phyloP scores from a whole-genome alignment of 2,113 vertebrate genomes.

The Ahaetulla prasina region DNA sequence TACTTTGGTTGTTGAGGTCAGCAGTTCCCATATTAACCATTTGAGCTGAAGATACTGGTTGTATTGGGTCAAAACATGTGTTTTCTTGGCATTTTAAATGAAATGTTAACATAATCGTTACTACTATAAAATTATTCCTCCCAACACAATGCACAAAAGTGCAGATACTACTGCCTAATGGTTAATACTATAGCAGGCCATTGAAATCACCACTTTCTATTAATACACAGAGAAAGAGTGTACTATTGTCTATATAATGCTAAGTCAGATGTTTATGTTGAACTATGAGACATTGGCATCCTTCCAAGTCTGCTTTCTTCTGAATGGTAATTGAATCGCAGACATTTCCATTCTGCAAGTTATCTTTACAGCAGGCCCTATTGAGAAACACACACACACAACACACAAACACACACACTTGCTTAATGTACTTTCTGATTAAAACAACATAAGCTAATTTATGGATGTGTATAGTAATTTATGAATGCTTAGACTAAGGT shows the following conservation, averaged over 20 bases:
- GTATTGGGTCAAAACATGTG: neutral
- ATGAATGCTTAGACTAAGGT: neutral
- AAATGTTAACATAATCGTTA: neutral
- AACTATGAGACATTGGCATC: neutral
- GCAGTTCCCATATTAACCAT: neutral
- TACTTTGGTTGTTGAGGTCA: neutral
- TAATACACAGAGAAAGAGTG: neutral
- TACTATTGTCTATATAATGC: neutral
- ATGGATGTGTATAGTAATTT: neutral
- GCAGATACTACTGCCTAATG: neutral
- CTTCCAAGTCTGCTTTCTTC: neutral
- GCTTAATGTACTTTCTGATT: neutral
- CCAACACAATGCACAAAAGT: neutral
- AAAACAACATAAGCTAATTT: neutral
- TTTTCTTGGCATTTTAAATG: neutral
- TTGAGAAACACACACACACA: neutral
- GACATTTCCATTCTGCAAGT: neutral
- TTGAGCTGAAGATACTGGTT: conserved; percentile 9
- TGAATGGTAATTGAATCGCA: neutral
- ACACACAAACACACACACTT: neutral
- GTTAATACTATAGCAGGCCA: neutral
- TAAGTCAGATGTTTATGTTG: neutral
- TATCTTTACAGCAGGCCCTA: neutral
- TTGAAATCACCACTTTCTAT: neutral
- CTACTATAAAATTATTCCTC: neutral